Evolutionary conservation across 2,888 invertebrate genomes (phyloP), one percentile per base, ranked within the genome.

Genomic region (Cyaniris semiargus): DNA sequence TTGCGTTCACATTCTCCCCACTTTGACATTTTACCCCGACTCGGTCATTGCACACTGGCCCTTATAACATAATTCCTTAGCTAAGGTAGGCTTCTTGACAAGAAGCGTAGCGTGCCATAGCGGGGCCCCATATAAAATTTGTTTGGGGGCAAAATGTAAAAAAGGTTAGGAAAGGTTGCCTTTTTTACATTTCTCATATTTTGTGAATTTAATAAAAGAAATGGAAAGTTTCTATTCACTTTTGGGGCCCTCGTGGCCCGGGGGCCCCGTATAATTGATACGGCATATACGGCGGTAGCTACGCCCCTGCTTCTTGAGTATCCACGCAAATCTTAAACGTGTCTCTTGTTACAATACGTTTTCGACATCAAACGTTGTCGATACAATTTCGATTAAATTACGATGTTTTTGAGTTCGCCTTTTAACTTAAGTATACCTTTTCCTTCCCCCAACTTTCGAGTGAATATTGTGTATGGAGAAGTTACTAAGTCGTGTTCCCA

Each of bases 11-110:
- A 85, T 84, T 85, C 85, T 85, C 87, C 89, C 88, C 83, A 86
- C 89, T 89, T 89, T 92, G 91, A 92, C 91, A 91, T 92, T 93
- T 90, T 84, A 86, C 86, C 88, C 87, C 87, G 89, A 89, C 86
- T 85, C 89, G 88, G 87, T 89, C 89, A 86, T 84, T 85, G 88
- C 86, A 86, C 89, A 88, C 83, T 83, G 70, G 53, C 86, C 87
- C 87, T 87, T 86, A 87, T 77, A 80, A 78, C 75, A 77, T 76
- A 79, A 78, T 76, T 81, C 81, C 80, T 80, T 77, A 23, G 58
- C 44, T 23, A 77, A 74, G 58, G 74, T 77, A 53, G 53, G 74
- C 48, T 27, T 53, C 27, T 74, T 27, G 27, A 27, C n/a, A n/a
- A n/a, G n/a, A n/a, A n/a, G n/a, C n/a, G n/a, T n/a, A n/a, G n/a